A percentile compares a stretch with the other conserved stretches of the same genome.
These are phyloP conservation scores for Pollenia amentaria DNA, from an alignment of 2,888 invertebrate genomes.

Conservation along the genomic window DNA sequence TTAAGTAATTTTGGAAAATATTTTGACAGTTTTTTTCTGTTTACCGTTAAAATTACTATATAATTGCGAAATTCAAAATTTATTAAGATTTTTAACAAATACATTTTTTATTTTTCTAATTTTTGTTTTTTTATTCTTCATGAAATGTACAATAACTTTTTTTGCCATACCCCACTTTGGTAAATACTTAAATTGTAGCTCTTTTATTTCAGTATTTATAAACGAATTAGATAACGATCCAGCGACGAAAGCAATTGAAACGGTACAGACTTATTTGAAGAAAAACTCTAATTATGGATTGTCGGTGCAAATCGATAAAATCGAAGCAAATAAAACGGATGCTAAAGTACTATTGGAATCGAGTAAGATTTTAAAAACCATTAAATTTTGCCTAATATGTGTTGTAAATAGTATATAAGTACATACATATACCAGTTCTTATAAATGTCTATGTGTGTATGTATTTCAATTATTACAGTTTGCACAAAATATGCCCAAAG, in stretches of 20 bases:
- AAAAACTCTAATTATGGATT: slow-evolving; percentile 89
- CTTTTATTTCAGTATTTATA: slow-evolving; percentile 87
- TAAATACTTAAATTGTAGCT: background rate
- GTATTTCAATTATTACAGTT: slow-evolving; percentile 85
- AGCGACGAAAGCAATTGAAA: slow-evolving; percentile 89
- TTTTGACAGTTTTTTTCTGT: too few relatives aligned
- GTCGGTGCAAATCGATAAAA: slow-evolving; percentile 85
- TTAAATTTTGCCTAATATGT: background rate
- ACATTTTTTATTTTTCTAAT: too few relatives aligned
- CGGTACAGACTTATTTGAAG: slow-evolving; percentile 89
- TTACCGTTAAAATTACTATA: too few relatives aligned
- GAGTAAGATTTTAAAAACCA: slow-evolving; percentile 85
- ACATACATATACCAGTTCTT: background rate
- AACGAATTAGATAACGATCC: slow-evolving; percentile 91
- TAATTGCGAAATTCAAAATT: too few relatives aligned
- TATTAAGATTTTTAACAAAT: too few relatives aligned
- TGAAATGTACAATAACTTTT: too few relatives aligned
- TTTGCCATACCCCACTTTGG: background rate
- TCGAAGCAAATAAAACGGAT: slow-evolving; percentile 90
- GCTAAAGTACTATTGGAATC: slow-evolving; percentile 89
- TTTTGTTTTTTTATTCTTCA: too few relatives aligned
- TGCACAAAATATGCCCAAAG: slow-evolving; percentile 90
- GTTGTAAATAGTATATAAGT: background rate
- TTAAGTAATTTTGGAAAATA: too few relatives aligned
- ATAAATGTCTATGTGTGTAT: background rate